These are phyloP conservation scores for Cephus nigrinus DNA, from an alignment of 2,888 invertebrate genomes.

Conservation along the genomic window DNA sequence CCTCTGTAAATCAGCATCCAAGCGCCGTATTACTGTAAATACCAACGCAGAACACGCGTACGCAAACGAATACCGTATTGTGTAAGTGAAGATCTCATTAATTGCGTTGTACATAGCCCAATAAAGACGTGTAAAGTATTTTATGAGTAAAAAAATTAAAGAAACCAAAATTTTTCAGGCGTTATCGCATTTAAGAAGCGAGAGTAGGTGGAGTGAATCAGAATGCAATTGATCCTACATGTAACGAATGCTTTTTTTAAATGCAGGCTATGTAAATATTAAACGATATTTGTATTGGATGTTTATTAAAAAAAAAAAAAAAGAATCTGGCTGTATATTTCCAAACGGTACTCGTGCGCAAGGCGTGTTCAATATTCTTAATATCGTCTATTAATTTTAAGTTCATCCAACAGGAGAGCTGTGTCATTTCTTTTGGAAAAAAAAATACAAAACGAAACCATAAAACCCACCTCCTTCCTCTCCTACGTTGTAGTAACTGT, in stretches of 20 bases:
- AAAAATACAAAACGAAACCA: neutral
- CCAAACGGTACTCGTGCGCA: slow-evolving; percentile 5
- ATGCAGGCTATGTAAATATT: slow-evolving; percentile 6
- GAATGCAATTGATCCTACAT: neutral
- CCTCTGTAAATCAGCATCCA: slow-evolving; percentile 5
- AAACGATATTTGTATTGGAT: neutral
- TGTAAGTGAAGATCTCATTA: neutral
- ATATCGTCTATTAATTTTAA: slow-evolving; percentile 1
- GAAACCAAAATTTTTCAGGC: neutral
- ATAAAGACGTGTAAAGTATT: slow-evolving; percentile 1
- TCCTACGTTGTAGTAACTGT: slow-evolving; percentile 4
- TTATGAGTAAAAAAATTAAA: neutral
- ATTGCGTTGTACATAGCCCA: slow-evolving; percentile 8
- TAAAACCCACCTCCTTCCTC: neutral
- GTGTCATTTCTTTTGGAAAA: neutral
- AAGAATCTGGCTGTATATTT: neutral
- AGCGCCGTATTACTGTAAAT: slow-evolving; percentile 18
- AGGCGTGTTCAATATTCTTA: slow-evolving; percentile 6
- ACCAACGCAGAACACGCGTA: slow-evolving; percentile 11
- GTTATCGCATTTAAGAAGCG: neutral
- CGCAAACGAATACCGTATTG: slow-evolving; percentile 12
- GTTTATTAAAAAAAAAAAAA: neutral
- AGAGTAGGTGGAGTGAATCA: neutral
- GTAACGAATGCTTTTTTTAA: neutral
- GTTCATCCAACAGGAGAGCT: neutral